Percentiles rank a stretch among this genome's conserved stretches.
Evolutionary conservation across 2,113 vertebrate genomes (phyloP).

Genomic region (Odocoileus virginianus): DNA sequence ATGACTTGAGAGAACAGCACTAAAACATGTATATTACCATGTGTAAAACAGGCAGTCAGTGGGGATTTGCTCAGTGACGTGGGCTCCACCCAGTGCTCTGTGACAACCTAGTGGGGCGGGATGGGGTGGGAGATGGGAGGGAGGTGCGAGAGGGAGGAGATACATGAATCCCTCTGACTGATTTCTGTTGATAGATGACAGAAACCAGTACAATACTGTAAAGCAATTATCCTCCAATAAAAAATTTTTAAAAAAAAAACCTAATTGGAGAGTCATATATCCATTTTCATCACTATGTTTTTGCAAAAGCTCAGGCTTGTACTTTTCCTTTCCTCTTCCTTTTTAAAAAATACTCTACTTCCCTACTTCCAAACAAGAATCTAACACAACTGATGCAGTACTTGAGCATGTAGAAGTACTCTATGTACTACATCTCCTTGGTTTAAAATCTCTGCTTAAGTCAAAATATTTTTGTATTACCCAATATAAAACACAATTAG

Average conservation of each 20-base stretch:
- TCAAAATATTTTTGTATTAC: neutral
- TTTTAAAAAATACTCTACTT: neutral
- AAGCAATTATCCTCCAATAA: neutral
- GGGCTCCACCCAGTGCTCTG: neutral
- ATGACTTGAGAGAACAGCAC: neutral
- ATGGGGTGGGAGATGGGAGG: neutral
- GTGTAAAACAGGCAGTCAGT: neutral
- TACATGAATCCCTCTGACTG: neutral
- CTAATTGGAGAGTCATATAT: neutral
- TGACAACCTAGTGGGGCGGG: neutral
- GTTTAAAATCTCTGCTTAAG: neutral
- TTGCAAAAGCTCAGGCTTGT: neutral
- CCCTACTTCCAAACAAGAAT: neutral
- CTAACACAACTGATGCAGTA: neutral
- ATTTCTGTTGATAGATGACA: neutral
- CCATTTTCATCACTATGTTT: neutral
- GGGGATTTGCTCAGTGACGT: neutral
- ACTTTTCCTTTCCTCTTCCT: neutral
- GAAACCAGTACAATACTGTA: neutral
- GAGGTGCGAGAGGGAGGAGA: neutral
- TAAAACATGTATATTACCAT: neutral
- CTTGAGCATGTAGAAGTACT: neutral
- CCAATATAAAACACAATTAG: neutral
- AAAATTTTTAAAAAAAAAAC: neutral
- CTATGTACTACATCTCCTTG: neutral